Conservation (phyloP, 2,888 invertebrate genomes). For the Tricholauxania praeusta region DNA sequence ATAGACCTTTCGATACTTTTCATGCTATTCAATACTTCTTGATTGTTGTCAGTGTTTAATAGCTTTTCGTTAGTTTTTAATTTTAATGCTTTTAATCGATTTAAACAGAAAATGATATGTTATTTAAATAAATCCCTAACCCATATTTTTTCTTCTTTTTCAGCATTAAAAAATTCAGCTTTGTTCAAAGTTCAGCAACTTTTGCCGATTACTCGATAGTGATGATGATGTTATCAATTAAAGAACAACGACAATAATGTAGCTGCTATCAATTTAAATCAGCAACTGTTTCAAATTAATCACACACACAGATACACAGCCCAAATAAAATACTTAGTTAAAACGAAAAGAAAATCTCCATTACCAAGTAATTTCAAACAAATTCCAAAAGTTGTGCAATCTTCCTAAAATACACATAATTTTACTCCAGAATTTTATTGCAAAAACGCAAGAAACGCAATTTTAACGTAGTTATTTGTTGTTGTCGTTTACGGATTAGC, state of each 20-base stretch:
- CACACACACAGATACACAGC: constrained; percentile 1
- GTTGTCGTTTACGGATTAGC: neutral
- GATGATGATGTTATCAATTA: constrained; percentile 3
- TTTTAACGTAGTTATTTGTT: neutral
- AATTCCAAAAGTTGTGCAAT: constrained; percentile 30
- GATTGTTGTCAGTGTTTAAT: too few relatives aligned
- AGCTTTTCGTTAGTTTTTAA: too few relatives aligned
- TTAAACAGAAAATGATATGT: neutral
- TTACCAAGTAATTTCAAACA: constrained; percentile 17
- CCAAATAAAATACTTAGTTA: constrained; percentile 4
- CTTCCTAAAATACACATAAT: constrained; percentile 2
- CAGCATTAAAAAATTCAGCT: constrained; percentile 10
- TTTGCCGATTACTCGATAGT: neutral
- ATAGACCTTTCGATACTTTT: too few relatives aligned
- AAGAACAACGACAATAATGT: constrained; percentile 22
- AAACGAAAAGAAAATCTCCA: constrained; percentile 1
- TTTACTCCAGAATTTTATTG: neutral
- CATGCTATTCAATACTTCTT: too few relatives aligned
- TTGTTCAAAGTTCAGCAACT: neutral
- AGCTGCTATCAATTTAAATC: constrained; percentile 23
- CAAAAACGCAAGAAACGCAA: neutral
- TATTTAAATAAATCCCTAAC: constrained; percentile 15
- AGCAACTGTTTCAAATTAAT: neutral
- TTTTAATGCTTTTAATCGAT: too few relatives aligned
- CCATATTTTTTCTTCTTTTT: constrained; percentile 17